Base-by-base conservation (phyloP, 2,888 invertebrate species). In the Hypena proboscidalis region DNA sequence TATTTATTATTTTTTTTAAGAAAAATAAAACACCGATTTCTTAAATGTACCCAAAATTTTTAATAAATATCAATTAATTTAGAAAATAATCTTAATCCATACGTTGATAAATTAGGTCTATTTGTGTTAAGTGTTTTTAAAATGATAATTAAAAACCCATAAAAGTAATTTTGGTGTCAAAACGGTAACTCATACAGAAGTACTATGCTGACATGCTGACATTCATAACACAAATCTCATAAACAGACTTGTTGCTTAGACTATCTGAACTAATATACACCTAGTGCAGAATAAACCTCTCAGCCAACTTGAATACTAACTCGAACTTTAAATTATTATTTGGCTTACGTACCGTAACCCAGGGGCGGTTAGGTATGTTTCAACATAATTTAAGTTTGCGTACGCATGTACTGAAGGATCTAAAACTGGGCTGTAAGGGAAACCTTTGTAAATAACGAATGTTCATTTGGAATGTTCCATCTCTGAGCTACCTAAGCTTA, bases 281-380 rank as follows among this genome's bases (percentile, higher is more conserved):
- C 2, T 6, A 9, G 6, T 5, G 6, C 11, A 11, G 11, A 10
- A 1, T 25, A 5, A 25, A n/a, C n/a, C 9, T 11, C 3, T 8
- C 1, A 34, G 37, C 34, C 33, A 34, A 34, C 31, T 17, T 10
- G 23, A 7, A 10, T 43, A 17, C 29, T 29, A 23, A 33, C 9
- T 17, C 20, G 34, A 53, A 48, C 35, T 43, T 31, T 27, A 17
- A 37, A 49, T 25, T 44, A 44, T 49, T 55, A 37, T 30, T 26
- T 36, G 21, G 30, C 30, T 56, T 21, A 31, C 31, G 31, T 22
- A 39, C 26, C 26, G 21, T 26, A 25, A 37, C 37, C 23, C 23
- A 40, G 43, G 20, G 30, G 33, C 23, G 22, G 19, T 23, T 37
- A 25, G 17, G 27, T 22, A 32, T 37, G 11, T 34, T 19, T n/a